Evolutionary conservation across 2,888 invertebrate species (phyloP).

Genomic region (Drosophila robusta): DNA sequence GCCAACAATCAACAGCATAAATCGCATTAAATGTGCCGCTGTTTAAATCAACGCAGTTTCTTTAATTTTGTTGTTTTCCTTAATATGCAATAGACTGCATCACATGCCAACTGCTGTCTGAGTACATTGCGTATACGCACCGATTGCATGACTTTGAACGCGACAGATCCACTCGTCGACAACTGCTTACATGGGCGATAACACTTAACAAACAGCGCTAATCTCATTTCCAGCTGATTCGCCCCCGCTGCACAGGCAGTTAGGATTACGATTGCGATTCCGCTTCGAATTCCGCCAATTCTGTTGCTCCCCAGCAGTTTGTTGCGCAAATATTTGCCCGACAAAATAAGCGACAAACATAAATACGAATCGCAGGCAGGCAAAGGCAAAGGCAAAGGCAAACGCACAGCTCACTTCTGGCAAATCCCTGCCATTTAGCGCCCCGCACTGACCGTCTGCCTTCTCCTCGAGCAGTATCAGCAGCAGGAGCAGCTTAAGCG

Average conservation of each 20-base stretch:
- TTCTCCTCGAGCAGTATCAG: conserved; percentile 18
- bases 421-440: conserved; percentile 70
- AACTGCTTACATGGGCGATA: conserved; percentile 75
- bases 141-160: conserved; percentile 41
- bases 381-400: conserved; percentile 18
- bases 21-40: conserved; percentile 27
- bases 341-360: conserved; percentile 72
- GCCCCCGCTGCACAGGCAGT: conserved; percentile 4
- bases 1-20: conserved; percentile 30
- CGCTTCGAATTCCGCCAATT: conserved; percentile 17
- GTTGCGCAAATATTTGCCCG: conserved; percentile 72
- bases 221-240: conserved; percentile 66
- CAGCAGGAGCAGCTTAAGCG: conserved; percentile 21
- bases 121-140: conserved; percentile 48
- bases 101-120: conserved; percentile 3
- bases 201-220: conserved; percentile 73
- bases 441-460: conserved; percentile 64
- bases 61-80: conserved; percentile 11
- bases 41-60: conserved; percentile 31
- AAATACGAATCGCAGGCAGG: conserved; percentile 53
- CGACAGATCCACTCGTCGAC: conserved; percentile 60
- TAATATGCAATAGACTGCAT: conserved; percentile 18
- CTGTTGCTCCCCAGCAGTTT: conserved; percentile 31
- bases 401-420: conserved; percentile 50
- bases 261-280: conserved; percentile 26